Percentiles rank a stretch among this genome's conserved stretches.
phyloP scores from a whole-genome alignment of 2,113 vertebrate species.

The Fulica atra region DNA sequence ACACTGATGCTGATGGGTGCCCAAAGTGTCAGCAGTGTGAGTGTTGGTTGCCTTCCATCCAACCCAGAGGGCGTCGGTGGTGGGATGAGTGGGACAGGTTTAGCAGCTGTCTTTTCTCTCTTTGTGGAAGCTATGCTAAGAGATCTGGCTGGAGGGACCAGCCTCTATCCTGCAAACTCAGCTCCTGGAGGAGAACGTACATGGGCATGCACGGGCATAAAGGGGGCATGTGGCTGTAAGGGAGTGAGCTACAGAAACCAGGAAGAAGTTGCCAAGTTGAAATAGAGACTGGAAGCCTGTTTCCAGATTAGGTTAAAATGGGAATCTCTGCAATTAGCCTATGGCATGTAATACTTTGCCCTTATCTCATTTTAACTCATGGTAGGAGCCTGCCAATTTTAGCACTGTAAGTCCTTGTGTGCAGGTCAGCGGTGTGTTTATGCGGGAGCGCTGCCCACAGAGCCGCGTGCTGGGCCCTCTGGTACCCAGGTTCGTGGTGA shows the following conservation, averaged over 20 bases:
- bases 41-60: background rate
- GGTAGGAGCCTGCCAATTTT: background rate
- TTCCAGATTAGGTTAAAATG: constrained; percentile 19
- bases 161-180: background rate
- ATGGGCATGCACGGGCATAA: background rate
- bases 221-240: background rate
- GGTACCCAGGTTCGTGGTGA: fast-evolving
- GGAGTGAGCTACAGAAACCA: background rate
- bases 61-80: background rate
- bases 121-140: background rate
- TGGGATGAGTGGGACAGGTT: background rate
- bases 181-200: background rate
- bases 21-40: background rate
- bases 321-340: constrained; percentile 29
- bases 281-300: background rate
- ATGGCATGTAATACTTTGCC: background rate
- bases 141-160: background rate
- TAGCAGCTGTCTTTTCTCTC: background rate
- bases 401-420: background rate
- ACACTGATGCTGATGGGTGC: background rate
- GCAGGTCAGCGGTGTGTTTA: background rate
- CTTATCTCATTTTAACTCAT: constrained; percentile 32
- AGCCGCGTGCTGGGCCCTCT: background rate
- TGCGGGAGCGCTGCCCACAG: background rate
- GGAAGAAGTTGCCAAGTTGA: background rate